Evolutionary conservation across 2,888 invertebrate species (phyloP), one percentile per base, ranked within the genome.

Genomic region (Argyresthia albistria): DNA sequence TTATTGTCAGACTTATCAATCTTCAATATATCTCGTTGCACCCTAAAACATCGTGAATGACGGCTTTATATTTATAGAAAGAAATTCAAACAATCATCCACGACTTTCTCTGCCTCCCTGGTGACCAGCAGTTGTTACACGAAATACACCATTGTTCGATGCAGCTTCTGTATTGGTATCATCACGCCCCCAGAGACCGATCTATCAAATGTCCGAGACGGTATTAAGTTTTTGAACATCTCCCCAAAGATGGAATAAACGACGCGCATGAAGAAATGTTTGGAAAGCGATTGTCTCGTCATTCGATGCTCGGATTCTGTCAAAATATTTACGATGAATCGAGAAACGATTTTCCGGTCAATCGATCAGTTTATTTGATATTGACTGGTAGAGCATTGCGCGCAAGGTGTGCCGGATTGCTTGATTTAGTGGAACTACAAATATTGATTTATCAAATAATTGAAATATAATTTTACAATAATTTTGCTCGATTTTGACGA

Each of bases 281-380:
- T 72, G 64, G 65, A 76, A 76, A 72, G 66, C 74, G 71, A 83
- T 81, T 83, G 82, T 84, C 79, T 84, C 70, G 79, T 77, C 76
- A 86, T 86, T 76, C 79, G 77, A 79, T 73, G 65, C 68, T 76
- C 66, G 65, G 66, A 65, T 69, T 69, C 64, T 73, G 86, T 86
- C 86, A 84, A 74, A 86, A 86, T 84, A 86, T 86, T 86, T 82
- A 78, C 79, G 72, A 67, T 62, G 70, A 75, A 75, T 76, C 72
- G 61, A 66, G 14, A 4, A 68, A 63, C 77, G 66, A 84, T 86
- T 86, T 86, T 76, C 76, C 73, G 72, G 69, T 59, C 75, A 66
- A 86, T 86, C 86, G 76, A 86, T 86, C 84, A 79, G 68, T 58
- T 56, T 61, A 61, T 67, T 64, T 65, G 62, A 64, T 59, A 59